Conservation (phyloP, 1,140 invertebrate species). For the Drosophila sp. region DNA sequence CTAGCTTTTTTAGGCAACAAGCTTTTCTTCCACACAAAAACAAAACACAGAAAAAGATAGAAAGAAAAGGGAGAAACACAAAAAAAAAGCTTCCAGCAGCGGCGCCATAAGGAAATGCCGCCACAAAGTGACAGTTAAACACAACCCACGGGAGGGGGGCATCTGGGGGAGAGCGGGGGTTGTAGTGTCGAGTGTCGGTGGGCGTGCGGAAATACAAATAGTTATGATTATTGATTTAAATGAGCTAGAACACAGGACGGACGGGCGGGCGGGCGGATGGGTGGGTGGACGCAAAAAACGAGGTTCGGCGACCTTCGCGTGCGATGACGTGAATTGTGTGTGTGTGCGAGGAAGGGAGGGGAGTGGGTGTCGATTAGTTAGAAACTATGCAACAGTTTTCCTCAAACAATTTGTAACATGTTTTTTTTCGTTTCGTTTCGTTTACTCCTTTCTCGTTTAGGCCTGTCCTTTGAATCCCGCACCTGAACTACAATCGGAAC, state of each 20-base stretch:
- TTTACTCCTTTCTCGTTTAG: slow-evolving; percentile 18
- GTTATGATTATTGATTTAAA: slow-evolving; percentile 73
- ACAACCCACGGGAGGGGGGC: background rate
- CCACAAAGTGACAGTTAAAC: slow-evolving; percentile 7
- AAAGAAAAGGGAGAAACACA: background rate
- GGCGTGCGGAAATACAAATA: slow-evolving; percentile 68
- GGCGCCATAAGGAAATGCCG: slow-evolving; percentile 56
- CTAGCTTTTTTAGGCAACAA: slow-evolving; percentile 34
- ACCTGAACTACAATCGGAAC: slow-evolving; percentile 93
- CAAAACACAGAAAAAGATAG: background rate
- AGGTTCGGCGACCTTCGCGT: slow-evolving; percentile 77
- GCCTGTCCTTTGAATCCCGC: slow-evolving; percentile 90
- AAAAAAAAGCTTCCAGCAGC: slow-evolving; percentile 54
- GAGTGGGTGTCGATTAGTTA: background rate
- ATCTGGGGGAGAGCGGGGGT: too few relatives aligned
- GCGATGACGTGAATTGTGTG: slow-evolving; percentile 33
- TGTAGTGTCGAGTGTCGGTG: slow-evolving; percentile 18
- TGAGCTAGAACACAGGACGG: slow-evolving; percentile 12
- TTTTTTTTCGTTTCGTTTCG: background rate
- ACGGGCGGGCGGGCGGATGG: background rate
- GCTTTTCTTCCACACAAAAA: slow-evolving; percentile 24
- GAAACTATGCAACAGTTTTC: slow-evolving; percentile 38
- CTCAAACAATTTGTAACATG: background rate
- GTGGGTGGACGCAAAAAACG: background rate
- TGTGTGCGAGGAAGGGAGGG: slow-evolving; percentile 15